Percentiles rank a stretch among this genome's conserved stretches.
phyloP scores from a whole-genome alignment of 2,797 vertebrate species.

The Xenops minutus region DNA sequence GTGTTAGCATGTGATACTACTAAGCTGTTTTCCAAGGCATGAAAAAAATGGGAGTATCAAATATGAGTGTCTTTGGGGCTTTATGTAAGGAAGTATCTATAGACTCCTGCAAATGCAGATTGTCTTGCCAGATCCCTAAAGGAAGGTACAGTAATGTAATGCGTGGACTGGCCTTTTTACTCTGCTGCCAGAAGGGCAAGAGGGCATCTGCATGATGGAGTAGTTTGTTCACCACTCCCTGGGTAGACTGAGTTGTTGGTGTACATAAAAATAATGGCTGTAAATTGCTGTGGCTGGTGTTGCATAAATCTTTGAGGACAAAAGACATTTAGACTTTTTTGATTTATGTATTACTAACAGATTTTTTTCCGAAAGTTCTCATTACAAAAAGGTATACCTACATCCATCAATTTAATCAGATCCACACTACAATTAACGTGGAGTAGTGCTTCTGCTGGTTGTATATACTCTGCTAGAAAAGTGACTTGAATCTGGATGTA shows the following conservation, averaged over 20 bases:
- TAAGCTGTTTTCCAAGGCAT: not conserved
- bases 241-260: not conserved
- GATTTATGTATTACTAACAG: not conserved
- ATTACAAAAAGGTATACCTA: not conserved
- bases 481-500: not conserved
- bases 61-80: not conserved
- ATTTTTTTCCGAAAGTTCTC: not conserved
- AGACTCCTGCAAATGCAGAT: not conserved
- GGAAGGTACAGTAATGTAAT: not conserved
- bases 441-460: not conserved
- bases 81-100: not conserved
- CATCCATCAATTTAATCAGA: not conserved
- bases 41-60: not conserved
- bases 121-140: not conserved
- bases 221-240: not conserved
- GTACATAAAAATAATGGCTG: not conserved
- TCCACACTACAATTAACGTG: not conserved
- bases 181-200: not conserved
- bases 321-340: not conserved
- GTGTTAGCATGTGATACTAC: accelerated
- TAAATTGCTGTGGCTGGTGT: not conserved
- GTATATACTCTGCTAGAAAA: not conserved
- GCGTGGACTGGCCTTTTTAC: accelerated
- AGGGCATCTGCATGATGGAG: not conserved
- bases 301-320: not conserved